phyloP scores from a whole-genome alignment of 2,113 vertebrate genomes.

The Hirundichthys speculiger region DNA sequence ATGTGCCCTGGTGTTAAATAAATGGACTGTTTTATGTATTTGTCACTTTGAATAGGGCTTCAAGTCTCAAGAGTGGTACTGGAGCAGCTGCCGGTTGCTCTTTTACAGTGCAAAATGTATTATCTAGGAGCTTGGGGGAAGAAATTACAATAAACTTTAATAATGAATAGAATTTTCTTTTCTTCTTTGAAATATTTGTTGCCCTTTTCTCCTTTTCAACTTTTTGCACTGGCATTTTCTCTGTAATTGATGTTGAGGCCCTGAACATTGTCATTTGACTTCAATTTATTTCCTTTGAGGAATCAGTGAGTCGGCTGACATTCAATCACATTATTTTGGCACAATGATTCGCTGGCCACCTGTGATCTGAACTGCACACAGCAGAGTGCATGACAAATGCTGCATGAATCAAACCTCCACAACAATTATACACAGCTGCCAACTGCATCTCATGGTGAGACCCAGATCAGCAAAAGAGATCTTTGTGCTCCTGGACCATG shows the following conservation, averaged over 20 bases:
- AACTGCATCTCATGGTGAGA: conserved; percentile 31
- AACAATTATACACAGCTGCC: conserved; percentile 34
- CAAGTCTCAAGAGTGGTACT: too few relatives aligned
- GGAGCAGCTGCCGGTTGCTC: conserved; percentile 31
- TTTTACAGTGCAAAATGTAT: conserved; percentile 18
- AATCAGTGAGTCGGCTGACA: conserved; percentile 66
- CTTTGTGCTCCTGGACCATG: conserved; percentile 38
- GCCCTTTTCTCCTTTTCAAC: conserved; percentile 14
- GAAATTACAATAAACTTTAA: conserved; percentile 19
- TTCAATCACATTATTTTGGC: conserved; percentile 78
- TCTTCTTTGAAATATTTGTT: conserved; percentile 1
- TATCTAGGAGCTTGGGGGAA: conserved; percentile 11
- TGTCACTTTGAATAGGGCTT: too few relatives aligned
- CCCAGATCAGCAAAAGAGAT: conserved; percentile 6
- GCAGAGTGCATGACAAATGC: conserved; percentile 51
- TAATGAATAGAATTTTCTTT: conserved; percentile 1
- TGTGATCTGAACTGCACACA: conserved; percentile 69
- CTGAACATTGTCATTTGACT: conserved; percentile 49
- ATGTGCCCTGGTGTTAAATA: conserved; percentile 2
- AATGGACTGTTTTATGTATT: conserved; percentile 7
- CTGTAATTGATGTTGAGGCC: conserved; percentile 45
- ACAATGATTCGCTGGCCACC: conserved; percentile 69
- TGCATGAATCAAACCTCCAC: conserved; percentile 58
- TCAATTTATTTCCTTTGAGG: conserved; percentile 66
- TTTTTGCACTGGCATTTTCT: conserved; percentile 32